A percentile compares a stretch with the other conserved stretches of the same genome.
phyloP scores from a whole-genome alignment of 2,888 invertebrate genomes.

The Gymnoscelis rufifasciata region DNA sequence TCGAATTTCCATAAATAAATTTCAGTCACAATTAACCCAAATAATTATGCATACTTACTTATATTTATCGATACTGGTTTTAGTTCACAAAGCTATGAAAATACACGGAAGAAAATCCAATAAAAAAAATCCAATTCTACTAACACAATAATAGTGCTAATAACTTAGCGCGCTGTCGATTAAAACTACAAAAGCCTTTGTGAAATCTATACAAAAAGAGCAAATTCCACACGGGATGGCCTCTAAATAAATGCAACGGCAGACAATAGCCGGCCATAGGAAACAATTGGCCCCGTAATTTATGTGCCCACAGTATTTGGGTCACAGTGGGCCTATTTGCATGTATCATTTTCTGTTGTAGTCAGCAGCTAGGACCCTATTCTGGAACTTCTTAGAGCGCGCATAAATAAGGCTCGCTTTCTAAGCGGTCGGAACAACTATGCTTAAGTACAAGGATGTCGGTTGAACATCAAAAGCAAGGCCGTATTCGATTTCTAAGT shows the following conservation, averaged over 20 bases:
- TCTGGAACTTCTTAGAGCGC: not conserved
- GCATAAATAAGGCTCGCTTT: not conserved
- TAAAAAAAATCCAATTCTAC: too few species aligned
- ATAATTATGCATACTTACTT: too few species aligned
- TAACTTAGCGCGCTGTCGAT: constrained; percentile 19
- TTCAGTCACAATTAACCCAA: too few species aligned
- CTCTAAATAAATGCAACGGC: constrained; percentile 43
- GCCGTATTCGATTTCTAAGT: too few species aligned
- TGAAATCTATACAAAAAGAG: constrained; percentile 26
- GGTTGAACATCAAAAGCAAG: too few species aligned
- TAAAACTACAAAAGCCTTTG: constrained; percentile 23
- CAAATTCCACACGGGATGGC: constrained; percentile 35
- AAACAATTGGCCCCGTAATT: constrained; percentile 68
- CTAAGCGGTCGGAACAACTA: too few species aligned
- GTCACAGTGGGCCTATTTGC: constrained; percentile 36
- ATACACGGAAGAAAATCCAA: too few species aligned
- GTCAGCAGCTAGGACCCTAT: constrained; percentile 22
- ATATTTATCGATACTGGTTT: too few species aligned
- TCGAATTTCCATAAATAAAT: too few species aligned
- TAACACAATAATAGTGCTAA: not conserved
- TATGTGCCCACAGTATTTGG: constrained; percentile 55
- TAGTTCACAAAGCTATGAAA: too few species aligned
- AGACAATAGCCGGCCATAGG: constrained; percentile 53
- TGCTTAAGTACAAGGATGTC: too few species aligned
- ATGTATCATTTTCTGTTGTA: constrained; percentile 32